Evolutionary conservation across 2,888 invertebrate genomes (phyloP), one percentile per base, ranked within the genome.

Genomic region (Eledona agricola): DNA sequence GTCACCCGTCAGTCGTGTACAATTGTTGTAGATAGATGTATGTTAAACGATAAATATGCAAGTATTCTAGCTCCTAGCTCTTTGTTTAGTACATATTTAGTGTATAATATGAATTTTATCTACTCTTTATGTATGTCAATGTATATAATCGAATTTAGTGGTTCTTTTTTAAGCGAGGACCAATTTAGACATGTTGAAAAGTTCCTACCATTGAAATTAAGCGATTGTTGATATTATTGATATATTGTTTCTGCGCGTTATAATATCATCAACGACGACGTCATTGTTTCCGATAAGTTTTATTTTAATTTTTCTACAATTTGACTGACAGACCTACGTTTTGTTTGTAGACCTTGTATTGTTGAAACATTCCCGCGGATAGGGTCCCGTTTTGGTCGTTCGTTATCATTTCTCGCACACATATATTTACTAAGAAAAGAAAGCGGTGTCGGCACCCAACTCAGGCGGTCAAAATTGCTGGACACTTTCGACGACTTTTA

Each of bases 151-250:
- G 63, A 64, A 65, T 64, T 67, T 63, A 43, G 55, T 63, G 65
- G 70, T 69, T 72, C 68, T 67, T 62, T 55, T 63, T 65, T 63
- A 59, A 60, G 64, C 64, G 70, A 72, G 74, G 76, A 76, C 76
- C 76, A 76, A 74, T 69, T 63, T 72, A 72, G 71, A 72, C 66
- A 69, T 60, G 66, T 67, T 69, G 67, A 68, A 73, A 69, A 75
- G 73, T 74, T 74, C 74, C 74, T 74, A 74, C 49, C 22, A 66
- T 66, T 62, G 62, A 66, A 62, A 58, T 58, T 57, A 60, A 57
- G 37, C 47, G 57, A 62, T 66, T 65, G 64, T 64, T 67, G 60
- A 63, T 60, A 60, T 62, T 65, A 61, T 59, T 63, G 29, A 49
- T 49, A 62, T 49, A 26, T 53, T 55, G 45, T 55, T 34, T 51